Evolutionary conservation across 2,113 vertebrate species (phyloP).

Genomic region (Nipponia nippon): DNA sequence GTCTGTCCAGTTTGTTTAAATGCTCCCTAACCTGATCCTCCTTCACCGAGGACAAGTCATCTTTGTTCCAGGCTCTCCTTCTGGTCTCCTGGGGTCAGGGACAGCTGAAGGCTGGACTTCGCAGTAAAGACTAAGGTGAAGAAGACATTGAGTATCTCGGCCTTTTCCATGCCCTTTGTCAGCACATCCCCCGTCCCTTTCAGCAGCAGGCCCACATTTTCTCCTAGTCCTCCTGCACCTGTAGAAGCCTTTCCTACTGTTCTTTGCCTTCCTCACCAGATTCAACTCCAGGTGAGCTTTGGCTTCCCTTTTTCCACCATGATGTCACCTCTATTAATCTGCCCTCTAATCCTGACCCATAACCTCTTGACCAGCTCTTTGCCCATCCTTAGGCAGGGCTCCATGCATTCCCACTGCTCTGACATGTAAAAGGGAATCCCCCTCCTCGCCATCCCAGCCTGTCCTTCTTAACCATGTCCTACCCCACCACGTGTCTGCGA

Average conservation of each 20-base stretch:
- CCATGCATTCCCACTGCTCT: neutral
- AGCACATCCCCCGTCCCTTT: neutral
- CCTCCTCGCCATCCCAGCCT: neutral
- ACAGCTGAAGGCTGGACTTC: neutral
- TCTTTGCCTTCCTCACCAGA: neutral
- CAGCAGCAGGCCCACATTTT: neutral
- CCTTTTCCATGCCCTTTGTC: neutral
- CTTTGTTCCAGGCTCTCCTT: neutral
- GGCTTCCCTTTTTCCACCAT: neutral
- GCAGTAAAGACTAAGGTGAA: neutral
- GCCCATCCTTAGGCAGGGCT: neutral
- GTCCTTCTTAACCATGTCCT: neutral
- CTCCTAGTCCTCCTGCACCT: neutral
- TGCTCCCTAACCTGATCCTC: neutral
- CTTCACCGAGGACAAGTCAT: neutral
- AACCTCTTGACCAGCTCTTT: neutral
- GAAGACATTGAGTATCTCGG: fast-evolving
- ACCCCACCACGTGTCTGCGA: fast-evolving
- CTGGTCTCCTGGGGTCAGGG: neutral
- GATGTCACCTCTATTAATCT: neutral
- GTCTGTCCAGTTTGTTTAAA: neutral
- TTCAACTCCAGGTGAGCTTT: neutral
- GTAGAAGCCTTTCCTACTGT: neutral
- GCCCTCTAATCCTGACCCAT: neutral
- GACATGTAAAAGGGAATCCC: neutral